Evolutionary conservation across 2,113 vertebrate genomes (phyloP).

Genomic region (Chlamydotis undulata): DNA sequence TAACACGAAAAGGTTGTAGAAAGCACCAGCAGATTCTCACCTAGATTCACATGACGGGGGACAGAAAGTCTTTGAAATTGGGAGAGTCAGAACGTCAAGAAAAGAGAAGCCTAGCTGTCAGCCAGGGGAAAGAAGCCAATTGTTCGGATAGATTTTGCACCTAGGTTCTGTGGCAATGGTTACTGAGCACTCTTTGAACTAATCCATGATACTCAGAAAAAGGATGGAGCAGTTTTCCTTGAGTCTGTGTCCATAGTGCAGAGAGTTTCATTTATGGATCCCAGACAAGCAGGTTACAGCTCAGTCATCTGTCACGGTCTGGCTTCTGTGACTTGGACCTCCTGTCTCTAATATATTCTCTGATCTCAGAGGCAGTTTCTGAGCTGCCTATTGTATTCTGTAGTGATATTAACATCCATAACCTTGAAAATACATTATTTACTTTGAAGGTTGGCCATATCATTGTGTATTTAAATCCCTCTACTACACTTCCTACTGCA

Average conservation of each 20-base stretch:
- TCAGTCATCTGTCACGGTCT: neutral
- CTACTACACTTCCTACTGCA: neutral
- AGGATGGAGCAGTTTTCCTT: neutral
- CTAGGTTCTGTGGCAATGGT: neutral
- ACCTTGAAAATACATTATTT: conserved; percentile 32
- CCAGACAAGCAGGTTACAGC: neutral
- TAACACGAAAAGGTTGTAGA: neutral
- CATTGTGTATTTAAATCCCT: neutral
- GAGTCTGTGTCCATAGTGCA: neutral
- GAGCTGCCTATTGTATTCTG: neutral
- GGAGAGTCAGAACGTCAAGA: neutral
- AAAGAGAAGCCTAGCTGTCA: neutral
- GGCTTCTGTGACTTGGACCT: neutral
- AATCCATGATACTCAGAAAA: fast-evolving
- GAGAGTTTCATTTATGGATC: neutral
- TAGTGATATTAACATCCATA: neutral
- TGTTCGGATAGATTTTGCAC: neutral
- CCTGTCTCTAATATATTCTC: neutral
- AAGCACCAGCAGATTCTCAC: neutral
- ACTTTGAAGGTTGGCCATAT: neutral
- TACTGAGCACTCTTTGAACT: neutral
- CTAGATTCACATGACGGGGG: neutral
- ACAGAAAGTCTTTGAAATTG: neutral
- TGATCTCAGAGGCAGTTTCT: conserved; percentile 4
- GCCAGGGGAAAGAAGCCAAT: neutral